These are phyloP conservation scores for Tetranychus truncatus DNA, from an alignment of 2,888 invertebrate genomes.

Conservation along the genomic window DNA sequence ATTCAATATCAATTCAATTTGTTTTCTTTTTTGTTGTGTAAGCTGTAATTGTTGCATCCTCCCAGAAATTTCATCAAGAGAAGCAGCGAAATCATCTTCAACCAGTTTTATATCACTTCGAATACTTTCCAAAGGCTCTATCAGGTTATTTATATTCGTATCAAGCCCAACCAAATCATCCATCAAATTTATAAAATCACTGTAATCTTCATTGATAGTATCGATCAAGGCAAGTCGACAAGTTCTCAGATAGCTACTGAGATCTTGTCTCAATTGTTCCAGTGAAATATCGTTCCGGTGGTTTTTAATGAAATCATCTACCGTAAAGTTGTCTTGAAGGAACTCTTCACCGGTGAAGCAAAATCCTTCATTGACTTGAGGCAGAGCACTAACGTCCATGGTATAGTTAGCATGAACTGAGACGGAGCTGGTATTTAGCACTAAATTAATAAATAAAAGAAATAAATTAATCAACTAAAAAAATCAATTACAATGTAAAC, in stretches of 20 bases:
- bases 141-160: constrained; percentile 60
- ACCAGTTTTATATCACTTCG: constrained; percentile 44
- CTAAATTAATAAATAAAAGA: too few relatives aligned
- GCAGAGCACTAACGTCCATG: background rate
- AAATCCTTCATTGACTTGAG: background rate
- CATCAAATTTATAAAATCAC: constrained; percentile 88
- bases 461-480: too few relatives aligned
- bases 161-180: constrained; percentile 82
- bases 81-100: background rate
- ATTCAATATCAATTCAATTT: constrained; percentile 8
- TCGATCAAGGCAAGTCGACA: constrained; percentile 84
- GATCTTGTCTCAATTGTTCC: constrained; percentile 69
- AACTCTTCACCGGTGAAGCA: constrained; percentile 32
- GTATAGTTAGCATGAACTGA: background rate
- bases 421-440: too few relatives aligned
- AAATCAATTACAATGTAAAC: too few relatives aligned
- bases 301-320: constrained; percentile 72
- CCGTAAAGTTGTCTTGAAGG: constrained; percentile 34
- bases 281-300: constrained; percentile 48
- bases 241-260: constrained; percentile 74
- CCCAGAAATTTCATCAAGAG: background rate
- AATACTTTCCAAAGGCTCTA: constrained; percentile 57
- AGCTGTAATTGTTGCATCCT: constrained; percentile 2
- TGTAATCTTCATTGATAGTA: constrained; percentile 90
- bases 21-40: background rate